Conservation (phyloP, 1,140 invertebrate genomes). For the Ridgeia piscesae region DNA sequence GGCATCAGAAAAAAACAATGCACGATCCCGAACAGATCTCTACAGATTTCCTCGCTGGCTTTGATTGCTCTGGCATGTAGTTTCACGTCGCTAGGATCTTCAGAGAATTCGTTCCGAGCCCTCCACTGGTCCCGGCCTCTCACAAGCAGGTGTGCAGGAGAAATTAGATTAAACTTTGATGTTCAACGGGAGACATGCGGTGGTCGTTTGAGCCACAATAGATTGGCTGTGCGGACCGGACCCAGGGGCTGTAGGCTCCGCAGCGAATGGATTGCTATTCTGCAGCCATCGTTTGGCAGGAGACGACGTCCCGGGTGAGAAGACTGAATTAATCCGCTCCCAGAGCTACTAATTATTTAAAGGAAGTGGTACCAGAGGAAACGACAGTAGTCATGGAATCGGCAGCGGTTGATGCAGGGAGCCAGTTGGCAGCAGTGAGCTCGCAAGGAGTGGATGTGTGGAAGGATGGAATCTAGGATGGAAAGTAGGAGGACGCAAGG, state of each 20-base stretch:
- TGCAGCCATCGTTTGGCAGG: not conserved
- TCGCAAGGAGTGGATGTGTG: not conserved
- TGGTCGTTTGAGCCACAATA: not conserved
- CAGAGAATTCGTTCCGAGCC: not conserved
- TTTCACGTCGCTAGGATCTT: not conserved
- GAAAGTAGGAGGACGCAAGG: not conserved
- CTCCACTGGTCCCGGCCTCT: not conserved
- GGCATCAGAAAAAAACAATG: not conserved
- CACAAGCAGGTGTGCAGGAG: not conserved
- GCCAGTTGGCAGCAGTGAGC: not conserved
- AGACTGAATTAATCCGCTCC: not conserved
- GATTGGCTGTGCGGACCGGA: not conserved
- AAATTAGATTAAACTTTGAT: constrained; percentile 7
- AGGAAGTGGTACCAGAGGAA: not conserved
- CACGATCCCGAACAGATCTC: not conserved
- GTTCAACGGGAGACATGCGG: not conserved
- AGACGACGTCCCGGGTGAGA: not conserved
- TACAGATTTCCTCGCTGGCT: not conserved
- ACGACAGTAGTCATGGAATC: not conserved
- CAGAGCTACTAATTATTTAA: not conserved
- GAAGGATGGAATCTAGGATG: not conserved
- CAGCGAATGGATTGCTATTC: not conserved
- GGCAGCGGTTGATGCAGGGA: too few relatives aligned
- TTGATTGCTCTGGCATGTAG: not conserved
- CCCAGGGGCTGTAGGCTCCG: not conserved